Evolutionary conservation across 2,888 invertebrate species (phyloP), one percentile per base, ranked within the genome.

Genomic region (Meteorus cinctellus): DNA sequence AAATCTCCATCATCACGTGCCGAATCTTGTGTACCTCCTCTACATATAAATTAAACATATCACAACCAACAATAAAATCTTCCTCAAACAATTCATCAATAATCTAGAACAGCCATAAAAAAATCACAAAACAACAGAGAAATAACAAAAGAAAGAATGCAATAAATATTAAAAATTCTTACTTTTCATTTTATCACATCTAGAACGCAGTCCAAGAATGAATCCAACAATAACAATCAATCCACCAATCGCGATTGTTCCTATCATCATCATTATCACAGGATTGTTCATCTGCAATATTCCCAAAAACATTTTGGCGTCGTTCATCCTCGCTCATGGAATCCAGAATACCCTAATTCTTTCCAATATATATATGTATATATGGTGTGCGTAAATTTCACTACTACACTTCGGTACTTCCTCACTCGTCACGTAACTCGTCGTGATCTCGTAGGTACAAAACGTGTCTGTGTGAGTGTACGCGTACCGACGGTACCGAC

Each of bases 141-240:
- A 2, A 34, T n/a, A 62, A 41, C 1, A 34, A 62, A 29, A 14
- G 16, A 29, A 59, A 24, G 4, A 34, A 71, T 60, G 36, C 36
- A 14, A 66, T 72, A 8, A 14, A 66, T 72, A 8, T 31, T 10
- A 10, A 27, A 65, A 72, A 63, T 5, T 19, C 76, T 76, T 72
- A 76, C 76, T 48, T 73, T 36, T 62, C 19, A 16, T 76, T 41
- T 55, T 51, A n/a, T 62, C 16, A 62, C 41, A 16, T 27, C 63
- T 63, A 27, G 72, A 41, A 66, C 75, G 75, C 62, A 63, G 72
- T 5, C 68, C 69, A n/a, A 72, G 24, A 19, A 69, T 75, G 70
- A 76, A 80, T 77, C 78, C 79, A 72, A 79, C 60, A 65, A 79
- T 45, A 51, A 78, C 45, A 63, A 79, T 19, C 27, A 78, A 36